These are phyloP conservation scores for Cotesia vestalis DNA, from an alignment of 1,140 invertebrate species.

Conservation along the genomic window DNA sequence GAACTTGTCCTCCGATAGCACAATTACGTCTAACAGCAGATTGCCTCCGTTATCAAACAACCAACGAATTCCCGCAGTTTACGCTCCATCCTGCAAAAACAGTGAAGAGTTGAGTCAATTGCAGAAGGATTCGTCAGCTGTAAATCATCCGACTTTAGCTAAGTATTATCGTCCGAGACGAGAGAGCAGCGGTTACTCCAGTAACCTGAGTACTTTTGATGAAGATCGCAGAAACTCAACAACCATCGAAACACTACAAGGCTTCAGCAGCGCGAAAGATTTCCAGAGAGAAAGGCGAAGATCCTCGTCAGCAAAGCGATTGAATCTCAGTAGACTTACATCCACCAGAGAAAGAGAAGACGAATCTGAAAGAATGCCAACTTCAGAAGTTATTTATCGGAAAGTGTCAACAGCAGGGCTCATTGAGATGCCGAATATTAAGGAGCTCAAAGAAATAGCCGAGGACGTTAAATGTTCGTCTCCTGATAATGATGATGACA, in stretches of 20 bases:
- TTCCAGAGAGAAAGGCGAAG: conserved; percentile 44
- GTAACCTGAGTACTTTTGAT: conserved; percentile 56
- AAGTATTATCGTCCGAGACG: conserved; percentile 45
- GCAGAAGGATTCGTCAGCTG: background rate
- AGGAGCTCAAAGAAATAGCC: conserved; percentile 48
- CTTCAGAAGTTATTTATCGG: conserved; percentile 48
- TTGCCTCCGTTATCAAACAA: background rate
- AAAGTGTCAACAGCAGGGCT: conserved; percentile 49
- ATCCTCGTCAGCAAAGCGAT: conserved; percentile 41
- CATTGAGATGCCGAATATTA: conserved; percentile 50
- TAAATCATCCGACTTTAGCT: background rate
- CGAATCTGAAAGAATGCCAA: conserved; percentile 51
- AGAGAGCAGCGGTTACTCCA: conserved; percentile 58
- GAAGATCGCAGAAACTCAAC: conserved; percentile 51
- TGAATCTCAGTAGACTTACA: conserved; percentile 23
- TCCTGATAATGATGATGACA: conserved; percentile 15
- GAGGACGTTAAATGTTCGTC: conserved; percentile 7
- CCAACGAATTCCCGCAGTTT: background rate
- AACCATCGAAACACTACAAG: conserved; percentile 42
- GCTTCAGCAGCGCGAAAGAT: conserved; percentile 14
- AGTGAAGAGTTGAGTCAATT: background rate
- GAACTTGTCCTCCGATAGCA: background rate
- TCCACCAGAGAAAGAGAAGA: conserved; percentile 23
- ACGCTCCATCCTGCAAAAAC: background rate
- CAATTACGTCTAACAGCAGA: background rate